Evolutionary conservation across 2,113 vertebrate species (phyloP), one percentile per base, ranked within the genome.

Genomic region (Caranx melampygus): DNA sequence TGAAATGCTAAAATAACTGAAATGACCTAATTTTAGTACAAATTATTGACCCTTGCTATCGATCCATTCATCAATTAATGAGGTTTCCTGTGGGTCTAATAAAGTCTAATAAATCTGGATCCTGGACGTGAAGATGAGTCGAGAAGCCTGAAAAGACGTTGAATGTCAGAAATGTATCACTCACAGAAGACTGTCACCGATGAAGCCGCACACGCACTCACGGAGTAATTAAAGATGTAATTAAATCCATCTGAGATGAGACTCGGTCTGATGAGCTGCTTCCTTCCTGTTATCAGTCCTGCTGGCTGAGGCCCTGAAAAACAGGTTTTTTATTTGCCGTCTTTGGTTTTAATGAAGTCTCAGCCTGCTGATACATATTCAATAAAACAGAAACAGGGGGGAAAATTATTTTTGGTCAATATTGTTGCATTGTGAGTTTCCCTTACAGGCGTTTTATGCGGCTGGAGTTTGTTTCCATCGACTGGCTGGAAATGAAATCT

Each of bases 211-310:
- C 75, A 66, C 51, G 31, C 12, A 42, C 10, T 10, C 40, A 42
- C 10, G 11, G 1, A 59, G 61, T 89, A 85, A 91, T 91, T 89
- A 87, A 85, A 87, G 80, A 40, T 72, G 80, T 83, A 77, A 91
- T 89, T 84, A 89, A 62, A 66, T 79, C 69, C 26, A 37, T 72
- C 60, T 44, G 73, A 63, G 71, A 75, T 33, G 77, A 62, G 85
- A 31, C 61, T 79, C 60, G 83, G 63, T 84, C 81, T 70, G 75
- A 88, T 82, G 84, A 88, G 79, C 76, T 61, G 40, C 49, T 78
- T 83, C 74, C 77, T 76, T 78, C 80, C 83, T 79, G 78, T 72
- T 83, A 76, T 81, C 74, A 70, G 65, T 7, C 6, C 69, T 70
- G 81, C 65, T 31, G 73, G 2, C 72, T 77, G 20, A 67, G 34